phyloP scores from a whole-genome alignment of 1,140 invertebrate species.

The Solenopsis fugax region DNA sequence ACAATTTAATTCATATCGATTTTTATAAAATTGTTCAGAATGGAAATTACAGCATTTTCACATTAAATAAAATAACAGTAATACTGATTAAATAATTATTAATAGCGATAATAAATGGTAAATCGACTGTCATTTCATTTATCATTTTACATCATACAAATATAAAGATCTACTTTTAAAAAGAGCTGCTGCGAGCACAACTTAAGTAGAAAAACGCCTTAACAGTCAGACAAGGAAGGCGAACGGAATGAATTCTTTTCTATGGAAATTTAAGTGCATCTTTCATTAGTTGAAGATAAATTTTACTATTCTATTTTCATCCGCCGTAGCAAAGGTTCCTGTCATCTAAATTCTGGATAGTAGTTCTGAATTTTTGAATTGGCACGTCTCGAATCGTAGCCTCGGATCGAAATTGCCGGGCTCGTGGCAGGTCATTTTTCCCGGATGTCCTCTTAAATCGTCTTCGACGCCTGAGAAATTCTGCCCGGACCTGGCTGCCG shows the following conservation, averaged over 20 bases:
- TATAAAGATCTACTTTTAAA: neutral
- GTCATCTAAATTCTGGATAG: slow-evolving; percentile 11
- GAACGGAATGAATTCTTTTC: slow-evolving; percentile 6
- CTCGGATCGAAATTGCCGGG: slow-evolving; percentile 67
- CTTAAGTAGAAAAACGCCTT: slow-evolving; percentile 21
- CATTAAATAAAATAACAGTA: slow-evolving; percentile 13
- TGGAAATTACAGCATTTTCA: neutral
- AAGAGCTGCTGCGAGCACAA: neutral
- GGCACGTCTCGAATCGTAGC: slow-evolving; percentile 25
- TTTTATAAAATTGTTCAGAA: neutral
- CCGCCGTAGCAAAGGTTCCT: neutral
- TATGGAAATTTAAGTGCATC: slow-evolving; percentile 9
- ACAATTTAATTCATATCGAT: neutral
- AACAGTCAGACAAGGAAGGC: slow-evolving; percentile 2
- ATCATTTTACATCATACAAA: neutral
- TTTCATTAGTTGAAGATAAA: slow-evolving; percentile 11
- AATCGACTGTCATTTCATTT: neutral
- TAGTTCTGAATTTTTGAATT: slow-evolving; percentile 50
- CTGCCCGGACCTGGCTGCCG: slow-evolving; percentile 56
- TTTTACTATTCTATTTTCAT: slow-evolving; percentile 12
- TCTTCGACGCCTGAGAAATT: slow-evolving; percentile 75
- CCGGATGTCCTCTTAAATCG: slow-evolving; percentile 71
- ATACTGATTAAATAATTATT: neutral
- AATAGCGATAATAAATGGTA: neutral
- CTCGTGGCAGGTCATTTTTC: slow-evolving; percentile 78